Base-by-base conservation (phyloP, 23 tunicate genomes). In the Phallusia fumigata region DNA sequence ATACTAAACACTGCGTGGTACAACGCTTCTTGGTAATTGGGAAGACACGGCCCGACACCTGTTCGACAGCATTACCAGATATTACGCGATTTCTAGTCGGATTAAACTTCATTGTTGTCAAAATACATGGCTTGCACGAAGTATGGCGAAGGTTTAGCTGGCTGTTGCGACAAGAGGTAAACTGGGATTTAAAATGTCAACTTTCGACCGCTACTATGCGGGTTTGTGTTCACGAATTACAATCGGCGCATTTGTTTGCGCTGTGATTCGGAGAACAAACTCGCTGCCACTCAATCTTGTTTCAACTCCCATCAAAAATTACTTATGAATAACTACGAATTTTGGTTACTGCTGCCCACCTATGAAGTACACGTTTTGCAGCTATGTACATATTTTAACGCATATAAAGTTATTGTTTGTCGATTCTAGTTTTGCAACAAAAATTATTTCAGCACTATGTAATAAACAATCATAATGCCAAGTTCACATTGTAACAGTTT, bases 61-160 rank as follows among this genome's bases (percentile, higher is more conserved):
- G 69, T 58, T 58, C 69, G 69, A 22, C 28, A 58, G 69, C 69
- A 58, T 58, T 58, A 58, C 69, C 28, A 58, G 69, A 58, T 58
- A 58, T 58, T 58, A 58, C 69, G 69, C 69, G 69, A 58, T 22
- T 24, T 58, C 28, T 58, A 58, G 69, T 13, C 69, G 69, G 69
- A 58, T 58, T 58, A 58, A 58, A 58, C 69, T 58, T 58, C 28
- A 58, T 21, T 58, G 69, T 58, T 58, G 26, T 58, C 28, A 58
- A 22, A 58, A 58, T 24, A 58, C 69, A 58, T 13, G 16, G 28
- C 69, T 13, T 24, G 69, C 47, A 40, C 47, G 47, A 40, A 40
- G 47, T 10, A 40, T 10, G 47, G 47, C 47, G 47, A 40, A 58
- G 69, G 69, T 58, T 58, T 58, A 22, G 16, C 69, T 58, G 28